These are phyloP conservation scores for Elysia crispata DNA, from an alignment of 2,888 invertebrate genomes.

Conservation along the genomic window DNA sequence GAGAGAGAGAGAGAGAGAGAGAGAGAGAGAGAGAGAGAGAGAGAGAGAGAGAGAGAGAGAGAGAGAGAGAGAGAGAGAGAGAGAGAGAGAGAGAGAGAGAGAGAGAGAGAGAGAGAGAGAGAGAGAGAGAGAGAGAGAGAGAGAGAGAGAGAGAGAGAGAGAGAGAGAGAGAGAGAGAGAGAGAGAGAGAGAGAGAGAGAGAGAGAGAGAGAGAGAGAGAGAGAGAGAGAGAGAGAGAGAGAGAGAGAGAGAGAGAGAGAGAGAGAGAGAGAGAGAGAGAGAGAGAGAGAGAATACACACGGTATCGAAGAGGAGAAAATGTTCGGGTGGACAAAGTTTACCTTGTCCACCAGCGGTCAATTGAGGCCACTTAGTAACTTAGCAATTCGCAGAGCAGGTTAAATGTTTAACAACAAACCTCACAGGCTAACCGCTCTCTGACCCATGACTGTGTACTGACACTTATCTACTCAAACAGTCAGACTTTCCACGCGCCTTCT, in stretches of 20 bases:
- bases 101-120: background rate
- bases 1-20: background rate
- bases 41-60: background rate
- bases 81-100: background rate
- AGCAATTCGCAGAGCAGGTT: too few species aligned
- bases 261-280: background rate
- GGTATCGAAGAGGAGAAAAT: too few species aligned
- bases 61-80: background rate
- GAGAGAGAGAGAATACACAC: background rate
- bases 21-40: background rate
- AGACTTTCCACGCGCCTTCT: too few species aligned
- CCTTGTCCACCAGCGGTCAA: too few species aligned
- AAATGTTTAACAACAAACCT: too few species aligned
- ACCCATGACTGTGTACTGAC: too few species aligned
- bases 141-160: background rate
- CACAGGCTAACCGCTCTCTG: too few species aligned
- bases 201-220: background rate
- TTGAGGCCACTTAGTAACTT: too few species aligned
- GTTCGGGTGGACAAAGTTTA: too few species aligned
- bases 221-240: background rate
- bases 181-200: background rate
- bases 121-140: background rate
- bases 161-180: background rate
- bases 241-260: background rate
- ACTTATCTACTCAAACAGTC: too few species aligned